Conservation (phyloP, 2,797 vertebrate species). For the Diglossa cyanea region DNA sequence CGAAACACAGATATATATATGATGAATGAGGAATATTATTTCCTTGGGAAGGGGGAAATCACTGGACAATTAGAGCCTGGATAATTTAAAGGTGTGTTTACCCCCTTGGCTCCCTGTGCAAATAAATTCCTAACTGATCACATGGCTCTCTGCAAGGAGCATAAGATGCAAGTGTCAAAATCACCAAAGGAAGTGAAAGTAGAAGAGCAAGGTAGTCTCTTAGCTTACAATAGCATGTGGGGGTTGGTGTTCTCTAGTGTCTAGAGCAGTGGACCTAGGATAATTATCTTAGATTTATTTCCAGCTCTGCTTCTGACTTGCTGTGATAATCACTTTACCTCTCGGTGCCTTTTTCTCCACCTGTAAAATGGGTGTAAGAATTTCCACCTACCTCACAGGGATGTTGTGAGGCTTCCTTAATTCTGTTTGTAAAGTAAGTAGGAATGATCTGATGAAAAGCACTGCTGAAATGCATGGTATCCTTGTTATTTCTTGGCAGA, state of each 20-base stretch:
- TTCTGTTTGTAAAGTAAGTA: conserved; percentile 62
- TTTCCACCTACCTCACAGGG: conserved; percentile 67
- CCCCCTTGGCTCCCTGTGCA: background rate
- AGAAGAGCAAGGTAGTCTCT: conserved; percentile 53
- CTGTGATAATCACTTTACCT: conserved; percentile 50
- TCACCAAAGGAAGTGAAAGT: conserved; percentile 35
- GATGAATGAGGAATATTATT: background rate
- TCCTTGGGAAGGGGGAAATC: background rate
- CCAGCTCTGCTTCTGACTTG: conserved; percentile 55
- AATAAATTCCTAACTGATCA: background rate
- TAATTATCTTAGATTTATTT: conserved; percentile 56
- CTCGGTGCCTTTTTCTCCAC: conserved; percentile 61
- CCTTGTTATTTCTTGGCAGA: conserved; percentile 58
- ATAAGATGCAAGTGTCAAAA: conserved; percentile 10
- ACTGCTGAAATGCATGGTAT: conserved; percentile 57
- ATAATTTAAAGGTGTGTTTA: background rate
- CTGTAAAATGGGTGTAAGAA: conserved; percentile 53
- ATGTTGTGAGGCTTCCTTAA: conserved; percentile 70
- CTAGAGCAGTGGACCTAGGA: conserved; percentile 62
- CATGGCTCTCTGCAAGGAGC: conserved; percentile 27
- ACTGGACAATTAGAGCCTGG: background rate
- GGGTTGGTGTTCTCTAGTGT: conserved; percentile 62
- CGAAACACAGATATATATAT: background rate
- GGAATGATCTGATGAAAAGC: conserved; percentile 67
- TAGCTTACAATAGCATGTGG: conserved; percentile 57